A percentile compares a stretch with the other conserved stretches of the same genome.
Conservation (phyloP, 2,797 vertebrate species). For the Diglossa cyanea region DNA sequence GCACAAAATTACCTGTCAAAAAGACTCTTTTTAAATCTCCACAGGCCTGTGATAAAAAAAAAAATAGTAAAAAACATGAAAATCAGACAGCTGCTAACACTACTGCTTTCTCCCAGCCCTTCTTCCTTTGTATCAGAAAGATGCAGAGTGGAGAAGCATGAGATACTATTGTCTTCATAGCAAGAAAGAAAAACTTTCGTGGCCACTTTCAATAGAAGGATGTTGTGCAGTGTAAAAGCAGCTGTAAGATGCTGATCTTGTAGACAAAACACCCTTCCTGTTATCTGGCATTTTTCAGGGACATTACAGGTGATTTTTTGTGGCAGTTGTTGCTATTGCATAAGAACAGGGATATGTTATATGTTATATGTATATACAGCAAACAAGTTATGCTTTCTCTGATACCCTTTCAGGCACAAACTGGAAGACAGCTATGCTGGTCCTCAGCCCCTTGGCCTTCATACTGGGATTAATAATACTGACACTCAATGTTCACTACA, state of each 20-base stretch:
- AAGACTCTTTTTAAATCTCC: background rate
- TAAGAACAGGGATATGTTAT: too few relatives aligned
- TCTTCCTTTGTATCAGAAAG: background rate
- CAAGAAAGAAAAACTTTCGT: background rate
- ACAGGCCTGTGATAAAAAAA: background rate
- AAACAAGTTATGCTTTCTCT: background rate
- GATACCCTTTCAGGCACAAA: slow-evolving; percentile 73
- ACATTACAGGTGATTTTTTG: background rate
- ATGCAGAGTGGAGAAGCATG: background rate
- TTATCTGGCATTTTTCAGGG: background rate
- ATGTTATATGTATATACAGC: too few relatives aligned
- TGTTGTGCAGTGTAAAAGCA: background rate
- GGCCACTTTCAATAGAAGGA: background rate
- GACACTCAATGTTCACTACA: slow-evolving; percentile 81
- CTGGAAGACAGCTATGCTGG: slow-evolving; percentile 86
- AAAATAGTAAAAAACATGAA: background rate
- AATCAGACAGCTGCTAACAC: background rate
- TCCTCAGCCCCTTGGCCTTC: slow-evolving; percentile 85
- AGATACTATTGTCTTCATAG: background rate
- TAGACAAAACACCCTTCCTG: background rate
- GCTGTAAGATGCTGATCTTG: background rate
- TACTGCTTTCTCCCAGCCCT: background rate
- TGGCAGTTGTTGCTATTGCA: rapidly evolving
- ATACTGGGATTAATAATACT: slow-evolving; percentile 84
- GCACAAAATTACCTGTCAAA: background rate